Evolutionary conservation across 1,140 invertebrate genomes (phyloP).

Genomic region (Polyergus mexicanus): DNA sequence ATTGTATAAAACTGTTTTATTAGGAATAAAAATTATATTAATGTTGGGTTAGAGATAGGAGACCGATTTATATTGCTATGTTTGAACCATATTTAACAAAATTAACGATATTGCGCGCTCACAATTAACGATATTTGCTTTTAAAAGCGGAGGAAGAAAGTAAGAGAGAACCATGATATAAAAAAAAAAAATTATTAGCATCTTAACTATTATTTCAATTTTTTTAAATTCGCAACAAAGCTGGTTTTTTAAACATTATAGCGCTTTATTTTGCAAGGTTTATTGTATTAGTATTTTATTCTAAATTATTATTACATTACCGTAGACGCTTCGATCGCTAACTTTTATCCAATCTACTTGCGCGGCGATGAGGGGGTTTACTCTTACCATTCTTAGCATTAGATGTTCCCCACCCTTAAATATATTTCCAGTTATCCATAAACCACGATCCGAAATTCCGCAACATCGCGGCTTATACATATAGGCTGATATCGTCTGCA

Average conservation of each 20-base stretch:
- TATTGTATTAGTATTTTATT: conserved; percentile 61
- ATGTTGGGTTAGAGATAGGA: not conserved
- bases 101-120: not conserved
- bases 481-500: conserved; percentile 67
- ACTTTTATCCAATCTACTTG: conserved; percentile 34
- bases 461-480: conserved; percentile 45
- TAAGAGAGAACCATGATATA: too few relatives aligned
- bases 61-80: not conserved
- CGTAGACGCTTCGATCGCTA: not conserved
- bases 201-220: too few relatives aligned
- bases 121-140: too few relatives aligned
- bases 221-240: too few relatives aligned
- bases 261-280: not conserved
- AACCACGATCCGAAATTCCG: conserved; percentile 71
- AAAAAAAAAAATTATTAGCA: too few relatives aligned
- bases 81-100: not conserved
- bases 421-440: conserved; percentile 61
- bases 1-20: not conserved
- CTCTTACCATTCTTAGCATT: conserved; percentile 12
- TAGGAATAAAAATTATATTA: not conserved
- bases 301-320: conserved; percentile 52
- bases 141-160: too few relatives aligned
- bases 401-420: conserved; percentile 1
- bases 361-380: conserved; percentile 55
- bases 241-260: not conserved